Percentiles rank a stretch among this genome's conserved stretches.
phyloP scores from a whole-genome alignment of 2,113 vertebrate genomes.

The Hemiscyllium ocellatum region DNA sequence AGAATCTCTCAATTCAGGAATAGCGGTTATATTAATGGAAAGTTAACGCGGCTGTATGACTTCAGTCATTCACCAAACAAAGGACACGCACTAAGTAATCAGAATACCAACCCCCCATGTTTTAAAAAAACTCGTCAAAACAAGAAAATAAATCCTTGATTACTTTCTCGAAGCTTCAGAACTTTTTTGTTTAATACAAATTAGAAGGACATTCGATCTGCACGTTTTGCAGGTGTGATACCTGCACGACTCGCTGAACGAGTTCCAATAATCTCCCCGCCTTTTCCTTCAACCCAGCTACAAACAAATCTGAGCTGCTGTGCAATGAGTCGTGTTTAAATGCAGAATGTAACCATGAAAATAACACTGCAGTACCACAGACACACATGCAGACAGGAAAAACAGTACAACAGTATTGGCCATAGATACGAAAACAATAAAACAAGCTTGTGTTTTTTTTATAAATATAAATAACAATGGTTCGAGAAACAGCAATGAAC shows the following conservation, averaged over 20 bases:
- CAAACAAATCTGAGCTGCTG: not conserved
- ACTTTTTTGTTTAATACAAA: not conserved
- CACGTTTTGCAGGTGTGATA: not conserved
- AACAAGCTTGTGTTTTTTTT: not conserved
- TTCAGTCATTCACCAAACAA: not conserved
- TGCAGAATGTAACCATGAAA: constrained; percentile 3
- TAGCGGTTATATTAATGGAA: not conserved
- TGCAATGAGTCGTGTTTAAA: not conserved
- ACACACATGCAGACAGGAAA: not conserved
- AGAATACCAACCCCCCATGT: not conserved
- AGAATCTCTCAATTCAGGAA: not conserved
- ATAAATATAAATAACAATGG: not conserved
- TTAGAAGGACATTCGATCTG: not conserved
- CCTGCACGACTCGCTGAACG: constrained; percentile 20
- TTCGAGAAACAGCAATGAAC: not conserved
- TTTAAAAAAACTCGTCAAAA: not conserved
- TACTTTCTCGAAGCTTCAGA: too few relatives aligned
- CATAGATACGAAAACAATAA: not conserved
- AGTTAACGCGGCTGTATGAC: not conserved
- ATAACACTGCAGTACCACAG: not conserved
- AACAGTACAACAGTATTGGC: not conserved
- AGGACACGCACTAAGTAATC: not conserved
- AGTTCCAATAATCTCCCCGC: not conserved
- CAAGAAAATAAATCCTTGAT: not conserved
- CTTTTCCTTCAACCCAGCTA: not conserved